A percentile compares a stretch with the other conserved stretches of the same genome.
phyloP scores from a whole-genome alignment of 2,113 vertebrate species.

The Myocastor coypus region DNA sequence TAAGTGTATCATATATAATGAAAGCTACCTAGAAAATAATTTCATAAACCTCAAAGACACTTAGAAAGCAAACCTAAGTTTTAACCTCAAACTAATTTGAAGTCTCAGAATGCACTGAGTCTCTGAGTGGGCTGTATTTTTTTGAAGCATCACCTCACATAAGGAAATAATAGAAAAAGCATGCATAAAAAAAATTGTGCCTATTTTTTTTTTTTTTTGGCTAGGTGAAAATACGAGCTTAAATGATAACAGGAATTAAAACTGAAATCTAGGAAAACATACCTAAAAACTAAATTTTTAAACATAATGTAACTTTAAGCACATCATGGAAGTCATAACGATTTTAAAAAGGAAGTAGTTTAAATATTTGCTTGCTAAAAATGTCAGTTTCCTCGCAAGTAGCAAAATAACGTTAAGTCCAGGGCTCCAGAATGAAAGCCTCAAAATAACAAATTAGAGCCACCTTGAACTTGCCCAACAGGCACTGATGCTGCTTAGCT shows the following conservation, averaged over 20 bases:
- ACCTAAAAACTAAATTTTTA: background rate
- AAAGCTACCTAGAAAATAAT: background rate
- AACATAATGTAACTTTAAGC: slow-evolving; percentile 11
- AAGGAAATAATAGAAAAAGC: background rate
- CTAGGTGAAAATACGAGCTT: background rate
- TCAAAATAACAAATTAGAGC: background rate
- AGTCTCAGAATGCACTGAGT: background rate
- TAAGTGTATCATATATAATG: background rate
- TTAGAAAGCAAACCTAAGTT: background rate
- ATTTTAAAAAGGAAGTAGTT: background rate
- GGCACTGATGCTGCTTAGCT: too few species aligned
- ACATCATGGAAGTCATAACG: background rate
- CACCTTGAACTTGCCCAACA: too few species aligned
- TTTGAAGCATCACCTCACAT: accelerated
- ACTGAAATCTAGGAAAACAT: background rate
- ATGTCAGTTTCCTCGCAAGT: slow-evolving; percentile 1
- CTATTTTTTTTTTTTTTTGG: background rate
- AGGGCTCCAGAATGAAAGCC: background rate
- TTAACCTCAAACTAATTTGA: background rate
- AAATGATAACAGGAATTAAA: background rate
- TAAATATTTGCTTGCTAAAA: slow-evolving; percentile 10
- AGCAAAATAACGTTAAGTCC: slow-evolving; percentile 15
- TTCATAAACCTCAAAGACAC: background rate
- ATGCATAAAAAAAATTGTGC: background rate
- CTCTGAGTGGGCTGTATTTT: background rate